These are phyloP conservation scores for Drosophila quinaria DNA, from an alignment of 2,888 invertebrate species.

Conservation along the genomic window DNA sequence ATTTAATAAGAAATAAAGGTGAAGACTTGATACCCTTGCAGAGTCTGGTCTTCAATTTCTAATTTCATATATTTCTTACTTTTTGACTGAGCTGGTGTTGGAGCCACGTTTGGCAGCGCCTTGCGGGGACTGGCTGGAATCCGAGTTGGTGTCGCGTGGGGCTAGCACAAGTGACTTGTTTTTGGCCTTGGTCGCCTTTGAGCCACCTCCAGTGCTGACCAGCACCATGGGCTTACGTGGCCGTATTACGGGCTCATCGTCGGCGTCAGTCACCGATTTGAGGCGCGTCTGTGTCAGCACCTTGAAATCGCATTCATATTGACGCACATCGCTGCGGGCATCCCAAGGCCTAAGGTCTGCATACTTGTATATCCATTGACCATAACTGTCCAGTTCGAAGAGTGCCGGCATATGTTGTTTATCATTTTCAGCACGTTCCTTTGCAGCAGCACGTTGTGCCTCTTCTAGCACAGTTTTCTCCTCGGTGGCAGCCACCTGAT, in stretches of 20 bases:
- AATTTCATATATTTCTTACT: conserved; percentile 52
- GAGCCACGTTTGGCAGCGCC: conserved; percentile 66
- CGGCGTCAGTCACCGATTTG: conserved; percentile 87
- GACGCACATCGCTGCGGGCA: conserved; percentile 92
- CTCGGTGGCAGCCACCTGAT: conserved; percentile 95
- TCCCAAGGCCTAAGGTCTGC: conserved; percentile 96
- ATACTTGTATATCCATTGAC: conserved; percentile 90
- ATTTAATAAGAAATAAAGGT: too few relatives aligned
- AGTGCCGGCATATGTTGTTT: conserved; percentile 91
- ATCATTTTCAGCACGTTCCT: conserved; percentile 89
- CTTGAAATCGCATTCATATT: conserved; percentile 93
- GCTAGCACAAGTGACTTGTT: conserved; percentile 57
- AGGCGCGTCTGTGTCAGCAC: conserved; percentile 92
- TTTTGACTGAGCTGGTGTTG: conserved; percentile 59
- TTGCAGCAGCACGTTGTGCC: conserved; percentile 91
- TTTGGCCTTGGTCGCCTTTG: conserved; percentile 54
- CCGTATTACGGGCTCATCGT: conserved; percentile 3
- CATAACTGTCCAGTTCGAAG: conserved; percentile 88
- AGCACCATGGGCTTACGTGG: conserved; percentile 24
- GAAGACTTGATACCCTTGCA: too few relatives aligned
- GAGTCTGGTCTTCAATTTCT: too few relatives aligned
- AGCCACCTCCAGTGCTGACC: background rate
- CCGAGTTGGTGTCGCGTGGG: conserved; percentile 86
- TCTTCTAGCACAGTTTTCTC: conserved; percentile 96
- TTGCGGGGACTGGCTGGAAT: conserved; percentile 86